Conservation (phyloP, 2,888 invertebrate genomes). For the Trypoxylon attenuatum region DNA sequence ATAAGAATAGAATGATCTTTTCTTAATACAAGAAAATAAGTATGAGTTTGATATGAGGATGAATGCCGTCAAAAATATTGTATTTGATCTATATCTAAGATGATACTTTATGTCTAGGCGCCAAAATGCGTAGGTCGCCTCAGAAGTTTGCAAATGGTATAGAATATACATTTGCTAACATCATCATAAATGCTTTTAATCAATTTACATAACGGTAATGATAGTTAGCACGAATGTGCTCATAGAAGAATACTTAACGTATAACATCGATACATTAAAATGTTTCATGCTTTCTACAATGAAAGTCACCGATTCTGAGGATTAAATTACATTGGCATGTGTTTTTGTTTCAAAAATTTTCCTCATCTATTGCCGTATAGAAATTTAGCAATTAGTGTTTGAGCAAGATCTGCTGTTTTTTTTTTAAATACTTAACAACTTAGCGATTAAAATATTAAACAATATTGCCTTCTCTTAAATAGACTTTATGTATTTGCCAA, state of each 20-base stretch:
- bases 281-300: conserved; percentile 12
- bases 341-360: too few relatives aligned
- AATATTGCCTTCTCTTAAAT: conserved; percentile 1
- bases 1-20: conserved; percentile 51
- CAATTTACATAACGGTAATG: conserved; percentile 15
- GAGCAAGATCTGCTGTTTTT: too few relatives aligned
- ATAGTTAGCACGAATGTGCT: conserved; percentile 32
- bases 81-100: conserved; percentile 30
- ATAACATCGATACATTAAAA: conserved; percentile 10
- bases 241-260: conserved; percentile 15
- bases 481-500: conserved; percentile 29
- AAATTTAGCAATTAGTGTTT: too few relatives aligned
- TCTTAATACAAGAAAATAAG: conserved; percentile 49
- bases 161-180: conserved; percentile 34
- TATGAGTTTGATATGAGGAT: conserved; percentile 30
- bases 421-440: too few relatives aligned
- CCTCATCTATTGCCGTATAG: too few relatives aligned
- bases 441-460: not conserved
- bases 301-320: too few relatives aligned
- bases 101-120: conserved; percentile 37
- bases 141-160: conserved; percentile 39
- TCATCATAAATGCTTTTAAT: conserved; percentile 36
- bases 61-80: conserved; percentile 37
- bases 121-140: conserved; percentile 36
- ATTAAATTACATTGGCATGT: too few relatives aligned